phyloP scores from a whole-genome alignment of 2,888 invertebrate genomes.

The Ochropleura plecta region DNA sequence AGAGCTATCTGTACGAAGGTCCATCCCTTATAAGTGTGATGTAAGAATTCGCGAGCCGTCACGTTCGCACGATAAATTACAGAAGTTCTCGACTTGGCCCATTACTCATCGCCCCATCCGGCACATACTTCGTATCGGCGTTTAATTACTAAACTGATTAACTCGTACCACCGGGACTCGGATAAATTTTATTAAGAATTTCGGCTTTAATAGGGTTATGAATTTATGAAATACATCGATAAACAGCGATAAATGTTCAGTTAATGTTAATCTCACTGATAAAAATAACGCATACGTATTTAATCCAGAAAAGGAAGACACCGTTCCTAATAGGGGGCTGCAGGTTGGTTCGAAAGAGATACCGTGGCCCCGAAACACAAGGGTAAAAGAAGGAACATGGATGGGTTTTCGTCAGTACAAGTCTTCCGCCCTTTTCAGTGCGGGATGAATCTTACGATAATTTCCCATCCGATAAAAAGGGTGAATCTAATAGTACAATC shows the following conservation, averaged over 20 bases:
- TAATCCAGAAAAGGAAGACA: too few species aligned
- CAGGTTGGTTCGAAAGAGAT: too few species aligned
- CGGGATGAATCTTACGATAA: too few species aligned
- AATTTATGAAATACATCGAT: neutral
- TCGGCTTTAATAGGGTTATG: constrained; percentile 16
- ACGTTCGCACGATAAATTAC: constrained; percentile 71
- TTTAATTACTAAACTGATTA: constrained; percentile 68
- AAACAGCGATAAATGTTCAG: constrained; percentile 1
- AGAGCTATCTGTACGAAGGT: constrained; percentile 49
- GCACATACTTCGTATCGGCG: constrained; percentile 66
- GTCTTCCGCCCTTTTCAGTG: too few species aligned
- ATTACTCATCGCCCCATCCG: constrained; percentile 69
- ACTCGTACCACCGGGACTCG: constrained; percentile 45
- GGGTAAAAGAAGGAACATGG: too few species aligned
- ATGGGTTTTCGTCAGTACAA: too few species aligned
- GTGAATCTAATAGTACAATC: too few species aligned
- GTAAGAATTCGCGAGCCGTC: constrained; percentile 66
- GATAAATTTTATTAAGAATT: constrained; percentile 57
- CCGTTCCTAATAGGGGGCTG: too few species aligned
- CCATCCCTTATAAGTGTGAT: constrained; percentile 50
- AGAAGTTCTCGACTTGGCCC: constrained; percentile 66
- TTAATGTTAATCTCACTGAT: constrained; percentile 1
- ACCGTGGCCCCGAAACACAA: too few species aligned
- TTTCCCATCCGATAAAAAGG: too few species aligned
- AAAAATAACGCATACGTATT: too few species aligned